A percentile compares a stretch with the other conserved stretches of the same genome.
phyloP scores from a whole-genome alignment of 2,888 invertebrate species.

The Polydrusus pterygomalis region DNA sequence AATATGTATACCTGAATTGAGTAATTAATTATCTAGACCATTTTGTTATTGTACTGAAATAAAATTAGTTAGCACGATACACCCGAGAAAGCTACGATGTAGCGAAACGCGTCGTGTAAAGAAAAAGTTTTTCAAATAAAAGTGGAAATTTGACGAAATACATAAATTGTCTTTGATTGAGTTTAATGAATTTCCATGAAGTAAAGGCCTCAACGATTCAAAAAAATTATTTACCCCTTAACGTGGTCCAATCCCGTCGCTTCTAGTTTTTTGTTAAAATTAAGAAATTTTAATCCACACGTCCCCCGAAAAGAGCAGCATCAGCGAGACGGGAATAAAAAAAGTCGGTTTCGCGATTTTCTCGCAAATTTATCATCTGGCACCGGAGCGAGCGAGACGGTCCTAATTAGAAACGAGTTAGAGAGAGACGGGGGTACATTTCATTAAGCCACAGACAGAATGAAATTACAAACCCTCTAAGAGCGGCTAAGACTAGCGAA shows the following conservation, averaged over 20 bases:
- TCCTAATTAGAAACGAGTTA: constrained; percentile 61
- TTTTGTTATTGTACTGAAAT: too few species aligned
- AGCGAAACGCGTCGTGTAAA: too few species aligned
- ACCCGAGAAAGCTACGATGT: too few species aligned
- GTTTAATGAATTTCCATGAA: too few species aligned
- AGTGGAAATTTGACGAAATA: too few species aligned
- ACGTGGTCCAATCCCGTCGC: not conserved
- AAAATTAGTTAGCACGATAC: too few species aligned
- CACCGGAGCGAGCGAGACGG: constrained; percentile 60
- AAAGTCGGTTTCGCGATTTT: constrained; percentile 59
- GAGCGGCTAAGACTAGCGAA: constrained; percentile 67
- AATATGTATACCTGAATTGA: too few species aligned
- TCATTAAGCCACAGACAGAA: constrained; percentile 73
- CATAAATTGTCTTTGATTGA: too few species aligned
- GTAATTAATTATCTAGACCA: too few species aligned
- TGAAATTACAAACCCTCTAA: constrained; percentile 73
- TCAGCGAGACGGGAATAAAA: constrained; percentile 50
- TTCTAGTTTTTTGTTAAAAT: not conserved
- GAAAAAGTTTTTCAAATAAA: too few species aligned
- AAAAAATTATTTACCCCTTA: too few species aligned
- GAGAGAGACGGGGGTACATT: constrained; percentile 70
- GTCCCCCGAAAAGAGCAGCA: constrained; percentile 29
- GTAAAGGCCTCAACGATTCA: too few species aligned
- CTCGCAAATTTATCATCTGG: constrained; percentile 68
- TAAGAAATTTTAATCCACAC: constrained; percentile 26